These are phyloP conservation scores for Sturnus vulgaris DNA, from an alignment of 2,113 vertebrate species.

Conservation along the genomic window DNA sequence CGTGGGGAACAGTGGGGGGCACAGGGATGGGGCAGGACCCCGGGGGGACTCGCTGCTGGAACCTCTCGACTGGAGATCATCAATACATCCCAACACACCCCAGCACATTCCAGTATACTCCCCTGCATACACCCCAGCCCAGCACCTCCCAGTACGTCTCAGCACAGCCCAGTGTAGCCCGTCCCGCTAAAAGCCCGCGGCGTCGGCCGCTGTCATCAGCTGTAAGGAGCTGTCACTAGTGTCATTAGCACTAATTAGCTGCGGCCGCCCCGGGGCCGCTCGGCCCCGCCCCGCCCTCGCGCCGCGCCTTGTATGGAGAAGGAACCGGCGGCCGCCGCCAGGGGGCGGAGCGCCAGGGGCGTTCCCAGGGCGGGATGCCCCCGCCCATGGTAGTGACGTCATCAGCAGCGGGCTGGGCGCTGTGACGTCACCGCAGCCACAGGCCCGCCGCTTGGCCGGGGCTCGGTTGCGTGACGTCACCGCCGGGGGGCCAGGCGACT, in stretches of 20 bases:
- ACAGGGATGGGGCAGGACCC: neutral
- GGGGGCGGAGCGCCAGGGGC: too few species aligned
- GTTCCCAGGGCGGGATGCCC: too few species aligned
- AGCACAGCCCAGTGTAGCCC: neutral
- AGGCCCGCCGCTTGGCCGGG: too few species aligned
- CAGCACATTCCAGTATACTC: too few species aligned
- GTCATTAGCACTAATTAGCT: neutral
- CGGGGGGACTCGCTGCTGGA: neutral
- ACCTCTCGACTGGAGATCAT: neutral
- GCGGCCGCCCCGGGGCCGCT: neutral
- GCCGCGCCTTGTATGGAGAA: neutral
- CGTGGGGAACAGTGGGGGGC: too few species aligned
- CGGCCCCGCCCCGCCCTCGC: neutral
- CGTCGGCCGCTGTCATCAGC: neutral
- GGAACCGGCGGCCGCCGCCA: neutral
- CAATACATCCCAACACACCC: too few species aligned
- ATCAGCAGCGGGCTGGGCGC: too few species aligned
- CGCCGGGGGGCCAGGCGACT: neutral
- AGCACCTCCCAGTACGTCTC: fast-evolving
- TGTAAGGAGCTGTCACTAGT: neutral
- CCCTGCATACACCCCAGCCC: neutral
- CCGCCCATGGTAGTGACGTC: too few species aligned
- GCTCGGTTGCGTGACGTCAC: neutral
- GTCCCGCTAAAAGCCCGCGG: neutral
- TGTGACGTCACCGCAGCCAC: neutral